Conservation (phyloP, 2,888 invertebrate species). For the Diarsia mendica region DNA sequence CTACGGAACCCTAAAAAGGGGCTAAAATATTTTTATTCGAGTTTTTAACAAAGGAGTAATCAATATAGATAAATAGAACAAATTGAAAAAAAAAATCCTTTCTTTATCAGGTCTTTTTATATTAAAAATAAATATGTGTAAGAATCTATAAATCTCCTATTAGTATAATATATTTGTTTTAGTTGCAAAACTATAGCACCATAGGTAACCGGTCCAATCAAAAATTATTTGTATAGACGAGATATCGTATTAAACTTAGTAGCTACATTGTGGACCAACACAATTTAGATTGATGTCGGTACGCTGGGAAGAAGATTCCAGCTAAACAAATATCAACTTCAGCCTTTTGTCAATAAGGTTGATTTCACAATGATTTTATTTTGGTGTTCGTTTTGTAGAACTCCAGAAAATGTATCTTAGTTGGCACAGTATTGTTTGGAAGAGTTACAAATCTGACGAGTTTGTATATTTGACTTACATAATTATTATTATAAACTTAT, state of each 20-base stretch:
- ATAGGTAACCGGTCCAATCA: background rate
- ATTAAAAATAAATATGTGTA: background rate
- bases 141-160: background rate
- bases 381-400: too few species aligned
- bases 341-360: slow-evolving; percentile 2
- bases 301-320: background rate
- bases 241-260: background rate
- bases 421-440: slow-evolving; percentile 17
- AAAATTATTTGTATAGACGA: background rate
- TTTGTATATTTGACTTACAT: background rate
- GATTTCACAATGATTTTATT: background rate
- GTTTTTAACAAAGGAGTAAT: too few species aligned
- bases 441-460: background rate
- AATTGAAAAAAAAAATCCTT: background rate
- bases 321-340: background rate
- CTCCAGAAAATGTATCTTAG: too few species aligned
- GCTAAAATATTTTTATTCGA: too few species aligned
- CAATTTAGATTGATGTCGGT: background rate
- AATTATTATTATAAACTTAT: background rate
- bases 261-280: background rate
- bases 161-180: background rate
- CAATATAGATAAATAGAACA: too few species aligned
- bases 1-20: too few species aligned
- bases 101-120: background rate
- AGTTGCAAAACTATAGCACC: slow-evolving; percentile 24